Conservation (phyloP, 2,113 vertebrate species). For the Megalops atlanticus region DNA sequence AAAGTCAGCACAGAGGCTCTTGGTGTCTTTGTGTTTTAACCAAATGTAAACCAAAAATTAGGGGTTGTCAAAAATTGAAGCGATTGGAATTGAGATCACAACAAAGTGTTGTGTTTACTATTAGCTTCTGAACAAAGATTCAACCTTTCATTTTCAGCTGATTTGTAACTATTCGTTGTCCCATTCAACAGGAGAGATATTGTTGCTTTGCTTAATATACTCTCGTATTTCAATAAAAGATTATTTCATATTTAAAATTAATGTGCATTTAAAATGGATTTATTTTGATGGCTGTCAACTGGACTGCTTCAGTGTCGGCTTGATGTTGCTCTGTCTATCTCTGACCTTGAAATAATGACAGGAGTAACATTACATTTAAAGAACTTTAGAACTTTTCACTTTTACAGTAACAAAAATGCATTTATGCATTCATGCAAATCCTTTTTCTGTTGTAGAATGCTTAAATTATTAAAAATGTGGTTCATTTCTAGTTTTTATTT, state of each 20-base stretch:
- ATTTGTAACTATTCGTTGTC: too few relatives aligned
- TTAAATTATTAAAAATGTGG: too few relatives aligned
- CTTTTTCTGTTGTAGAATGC: conserved; percentile 24
- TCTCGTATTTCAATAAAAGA: not conserved
- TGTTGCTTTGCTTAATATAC: too few relatives aligned
- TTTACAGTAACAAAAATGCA: too few relatives aligned
- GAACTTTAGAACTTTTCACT: too few relatives aligned
- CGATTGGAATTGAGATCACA: too few relatives aligned
- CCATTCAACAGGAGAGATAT: too few relatives aligned
- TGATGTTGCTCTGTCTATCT: not conserved
- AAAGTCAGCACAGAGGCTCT: not conserved
- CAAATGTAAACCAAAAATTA: not conserved
- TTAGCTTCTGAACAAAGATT: not conserved
- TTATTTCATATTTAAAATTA: not conserved
- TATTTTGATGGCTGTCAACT: not conserved
- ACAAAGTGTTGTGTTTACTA: not conserved
- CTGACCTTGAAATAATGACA: too few relatives aligned
- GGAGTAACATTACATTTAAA: too few relatives aligned
- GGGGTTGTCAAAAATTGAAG: too few relatives aligned
- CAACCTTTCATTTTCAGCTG: not conserved
- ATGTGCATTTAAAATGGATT: not conserved
- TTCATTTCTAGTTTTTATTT: too few relatives aligned
- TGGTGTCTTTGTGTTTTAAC: not conserved
- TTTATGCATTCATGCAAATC: too few relatives aligned
- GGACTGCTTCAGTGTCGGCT: not conserved